Evolutionary conservation across 2,888 invertebrate genomes (phyloP), one percentile per base, ranked within the genome.

Genomic region (Alcis repandata): DNA sequence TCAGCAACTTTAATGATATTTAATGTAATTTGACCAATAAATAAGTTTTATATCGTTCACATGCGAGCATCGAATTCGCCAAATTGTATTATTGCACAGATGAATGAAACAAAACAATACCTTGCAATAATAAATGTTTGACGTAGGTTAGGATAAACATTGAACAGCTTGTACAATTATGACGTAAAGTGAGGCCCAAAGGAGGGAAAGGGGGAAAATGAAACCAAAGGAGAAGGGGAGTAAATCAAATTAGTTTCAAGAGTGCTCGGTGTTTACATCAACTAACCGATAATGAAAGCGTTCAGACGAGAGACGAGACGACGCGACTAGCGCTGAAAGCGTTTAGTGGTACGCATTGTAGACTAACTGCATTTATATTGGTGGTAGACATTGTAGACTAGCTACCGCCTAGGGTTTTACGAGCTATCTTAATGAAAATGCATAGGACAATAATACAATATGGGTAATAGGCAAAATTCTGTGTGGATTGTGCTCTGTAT

Each of bases 161-260:
- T 60, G 72, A 69, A 72, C 41, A 72, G 78, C 77, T 80, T 79
- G 74, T 78, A 48, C 54, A 46, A 15, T 54, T 49, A 59, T 27
- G 49, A 27, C 36, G 40, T 20, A 51, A 41, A 20, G 38, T 71
- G 68, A 2, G 75, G 68, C 51, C 22, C 49, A 32, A 62, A 63
- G 54, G 36, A 53, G 63, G 68, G 59, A 53, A 66, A 65, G 54
- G 59, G 58, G 62, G 52, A 40, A 32, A 57, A 56, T 45, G 32
- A 27, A 57, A 54, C 51, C 54, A 58, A 54, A 57, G 27, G 13
- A 54, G 64, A 68, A 58, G 52, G 48, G 68, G 70, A 59, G 53
- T 66, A 72, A 76, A 84, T 84, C 73, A 77, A 83, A 81, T 85
- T 81, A 83, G 75, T 74, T 59, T 59, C 65, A 71, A 72, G 70